Conservation (phyloP, 1,140 invertebrate genomes). For the Drosophila varians region DNA sequence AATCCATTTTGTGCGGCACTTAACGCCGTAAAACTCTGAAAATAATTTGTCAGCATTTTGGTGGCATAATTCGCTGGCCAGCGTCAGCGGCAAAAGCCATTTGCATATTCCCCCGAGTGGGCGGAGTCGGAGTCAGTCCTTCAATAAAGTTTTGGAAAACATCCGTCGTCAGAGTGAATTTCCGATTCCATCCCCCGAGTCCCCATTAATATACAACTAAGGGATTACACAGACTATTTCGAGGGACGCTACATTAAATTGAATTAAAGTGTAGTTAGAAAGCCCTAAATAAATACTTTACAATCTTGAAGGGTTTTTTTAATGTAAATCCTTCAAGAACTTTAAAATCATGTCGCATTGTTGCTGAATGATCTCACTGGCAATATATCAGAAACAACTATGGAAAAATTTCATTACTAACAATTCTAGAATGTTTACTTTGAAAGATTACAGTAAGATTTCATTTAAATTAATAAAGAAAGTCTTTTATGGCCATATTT, state of each 20-base stretch:
- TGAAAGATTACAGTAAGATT: too few species aligned
- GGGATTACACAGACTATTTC: not conserved
- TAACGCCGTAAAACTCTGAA: conserved; percentile 47
- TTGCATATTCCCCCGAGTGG: conserved; percentile 47
- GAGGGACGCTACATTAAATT: not conserved
- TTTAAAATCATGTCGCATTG: too few species aligned
- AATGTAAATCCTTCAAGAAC: too few species aligned
- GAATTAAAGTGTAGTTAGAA: not conserved
- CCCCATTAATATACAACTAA: not conserved
- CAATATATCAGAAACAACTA: too few species aligned
- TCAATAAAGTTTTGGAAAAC: conserved; percentile 12
- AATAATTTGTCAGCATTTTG: conserved; percentile 71
- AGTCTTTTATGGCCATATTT: too few species aligned
- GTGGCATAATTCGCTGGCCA: conserved; percentile 38
- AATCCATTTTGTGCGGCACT: conserved; percentile 34
- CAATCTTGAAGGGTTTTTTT: too few species aligned
- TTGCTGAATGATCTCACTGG: too few species aligned
- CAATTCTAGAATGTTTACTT: too few species aligned
- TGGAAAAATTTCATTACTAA: too few species aligned
- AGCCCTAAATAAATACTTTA: too few species aligned
- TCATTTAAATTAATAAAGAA: too few species aligned
- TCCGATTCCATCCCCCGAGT: not conserved
- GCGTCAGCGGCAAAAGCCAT: conserved; percentile 13
- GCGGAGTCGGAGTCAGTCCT: not conserved
- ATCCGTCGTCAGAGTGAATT: not conserved